Evolutionary conservation across 2,888 invertebrate genomes (phyloP).

Genomic region (Drosophila niveifrons): DNA sequence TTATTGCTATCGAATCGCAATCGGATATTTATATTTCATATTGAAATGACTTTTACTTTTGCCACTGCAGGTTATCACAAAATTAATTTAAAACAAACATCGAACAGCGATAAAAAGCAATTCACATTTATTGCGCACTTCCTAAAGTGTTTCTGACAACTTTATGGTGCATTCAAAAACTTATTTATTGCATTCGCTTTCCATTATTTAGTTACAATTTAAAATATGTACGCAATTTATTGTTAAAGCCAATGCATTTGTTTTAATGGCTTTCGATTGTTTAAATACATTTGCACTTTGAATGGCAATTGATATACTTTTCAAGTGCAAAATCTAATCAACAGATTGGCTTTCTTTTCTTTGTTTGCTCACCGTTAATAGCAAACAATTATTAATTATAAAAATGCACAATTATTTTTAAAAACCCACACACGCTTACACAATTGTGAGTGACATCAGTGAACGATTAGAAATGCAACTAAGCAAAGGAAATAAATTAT

Average conservation of each 20-base stretch:
- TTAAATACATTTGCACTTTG: background rate
- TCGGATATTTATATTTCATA: constrained; percentile 14
- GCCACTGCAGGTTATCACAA: constrained; percentile 2
- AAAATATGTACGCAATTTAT: too few relatives aligned
- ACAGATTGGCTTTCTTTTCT: background rate
- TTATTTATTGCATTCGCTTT: background rate
- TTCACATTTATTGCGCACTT: constrained; percentile 36
- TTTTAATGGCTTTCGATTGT: background rate
- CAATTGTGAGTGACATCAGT: background rate
- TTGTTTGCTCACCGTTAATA: background rate
- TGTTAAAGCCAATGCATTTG: background rate
- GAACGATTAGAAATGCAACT: background rate
- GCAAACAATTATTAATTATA: background rate
- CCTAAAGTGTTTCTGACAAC: constrained; percentile 14
- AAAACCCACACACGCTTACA: background rate
- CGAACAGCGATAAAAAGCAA: constrained; percentile 27
- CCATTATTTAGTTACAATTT: background rate
- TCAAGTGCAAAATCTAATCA: background rate
- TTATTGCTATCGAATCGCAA: constrained; percentile 29
- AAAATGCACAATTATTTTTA: background rate
- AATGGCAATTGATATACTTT: background rate
- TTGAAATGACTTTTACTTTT: constrained; percentile 5
- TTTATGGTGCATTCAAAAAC: background rate
- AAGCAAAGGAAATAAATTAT: constrained; percentile 22
- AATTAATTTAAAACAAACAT: constrained; percentile 31